Evolutionary conservation across 2,888 invertebrate species (phyloP).

Genomic region (Amiota minor): DNA sequence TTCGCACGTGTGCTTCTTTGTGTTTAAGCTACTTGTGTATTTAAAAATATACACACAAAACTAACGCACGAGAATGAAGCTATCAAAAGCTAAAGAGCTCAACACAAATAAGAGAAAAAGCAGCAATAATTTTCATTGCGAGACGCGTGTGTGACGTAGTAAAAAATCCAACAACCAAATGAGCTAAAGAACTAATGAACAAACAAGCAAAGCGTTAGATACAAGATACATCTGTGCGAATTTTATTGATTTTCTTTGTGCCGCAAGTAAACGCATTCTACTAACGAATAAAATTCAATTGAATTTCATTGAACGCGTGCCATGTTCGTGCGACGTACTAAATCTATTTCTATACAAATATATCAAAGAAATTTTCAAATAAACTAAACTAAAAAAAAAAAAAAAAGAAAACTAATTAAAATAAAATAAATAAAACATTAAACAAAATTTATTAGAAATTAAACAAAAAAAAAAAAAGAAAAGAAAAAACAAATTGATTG

Average conservation of each 20-base stretch:
- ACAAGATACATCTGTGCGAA: constrained; percentile 22
- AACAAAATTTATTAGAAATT: neutral
- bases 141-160: constrained; percentile 14
- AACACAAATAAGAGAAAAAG: neutral
- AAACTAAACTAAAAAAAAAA: too few relatives aligned
- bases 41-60: constrained; percentile 29
- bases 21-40: too few relatives aligned
- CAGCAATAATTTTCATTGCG: neutral
- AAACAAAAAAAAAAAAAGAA: neutral
- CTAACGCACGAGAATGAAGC: constrained; percentile 42
- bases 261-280: neutral
- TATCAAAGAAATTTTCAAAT: too few relatives aligned
- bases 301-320: neutral
- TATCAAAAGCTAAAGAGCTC: constrained; percentile 16
- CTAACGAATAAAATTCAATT: too few relatives aligned
- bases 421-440: neutral
- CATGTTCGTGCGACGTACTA: neutral
- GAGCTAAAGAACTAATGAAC: too few relatives aligned
- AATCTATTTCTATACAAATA: too few relatives aligned
- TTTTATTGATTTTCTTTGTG: constrained; percentile 30
- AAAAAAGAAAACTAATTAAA: neutral
- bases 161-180: constrained; percentile 3
- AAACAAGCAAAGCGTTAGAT: neutral
- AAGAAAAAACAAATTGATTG: neutral
- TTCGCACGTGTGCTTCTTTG: too few relatives aligned